These are phyloP conservation scores for Hesperia comma DNA, from an alignment of 2,888 invertebrate genomes.

Conservation along the genomic window DNA sequence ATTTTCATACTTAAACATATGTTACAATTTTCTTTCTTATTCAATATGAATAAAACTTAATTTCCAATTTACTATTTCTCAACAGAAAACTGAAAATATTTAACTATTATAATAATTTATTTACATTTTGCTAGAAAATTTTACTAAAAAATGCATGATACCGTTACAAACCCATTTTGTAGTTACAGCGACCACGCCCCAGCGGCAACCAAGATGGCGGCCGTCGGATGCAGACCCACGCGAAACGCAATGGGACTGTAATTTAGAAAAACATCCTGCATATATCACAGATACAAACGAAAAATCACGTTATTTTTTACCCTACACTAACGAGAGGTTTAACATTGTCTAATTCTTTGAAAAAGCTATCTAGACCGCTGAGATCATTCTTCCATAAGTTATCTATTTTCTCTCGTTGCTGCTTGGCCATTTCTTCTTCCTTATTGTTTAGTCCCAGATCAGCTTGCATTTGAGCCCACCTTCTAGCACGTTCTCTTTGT, in stretches of 20 bases:
- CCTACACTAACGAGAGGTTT: constrained; percentile 72
- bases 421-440: constrained; percentile 74
- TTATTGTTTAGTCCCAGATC: constrained; percentile 75
- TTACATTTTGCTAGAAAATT: constrained; percentile 45
- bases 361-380: constrained; percentile 86
- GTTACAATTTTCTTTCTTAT: constrained; percentile 78
- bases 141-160: constrained; percentile 79
- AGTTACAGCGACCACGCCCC: constrained; percentile 84
- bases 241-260: constrained; percentile 84
- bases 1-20: constrained; percentile 82
- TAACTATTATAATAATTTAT: constrained; percentile 50
- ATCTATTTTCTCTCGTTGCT: constrained; percentile 75
- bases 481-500: constrained; percentile 85
- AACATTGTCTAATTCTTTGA: constrained; percentile 85
- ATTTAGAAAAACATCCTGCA: constrained; percentile 83
- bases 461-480: constrained; percentile 84
- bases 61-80: constrained; percentile 73
- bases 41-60: constrained; percentile 81
- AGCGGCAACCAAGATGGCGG: constrained; percentile 84
- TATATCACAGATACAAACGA: constrained; percentile 79
- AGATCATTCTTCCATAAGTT: constrained; percentile 85
- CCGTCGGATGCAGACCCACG: constrained; percentile 82
- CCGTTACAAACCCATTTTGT: constrained; percentile 85
- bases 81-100: constrained; percentile 76
- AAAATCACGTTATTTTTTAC: constrained; percentile 67